Evolutionary conservation across 2,797 vertebrate genomes (phyloP), one percentile per base, ranked within the genome.

Genomic region (Gobionotothen gibberifrons): DNA sequence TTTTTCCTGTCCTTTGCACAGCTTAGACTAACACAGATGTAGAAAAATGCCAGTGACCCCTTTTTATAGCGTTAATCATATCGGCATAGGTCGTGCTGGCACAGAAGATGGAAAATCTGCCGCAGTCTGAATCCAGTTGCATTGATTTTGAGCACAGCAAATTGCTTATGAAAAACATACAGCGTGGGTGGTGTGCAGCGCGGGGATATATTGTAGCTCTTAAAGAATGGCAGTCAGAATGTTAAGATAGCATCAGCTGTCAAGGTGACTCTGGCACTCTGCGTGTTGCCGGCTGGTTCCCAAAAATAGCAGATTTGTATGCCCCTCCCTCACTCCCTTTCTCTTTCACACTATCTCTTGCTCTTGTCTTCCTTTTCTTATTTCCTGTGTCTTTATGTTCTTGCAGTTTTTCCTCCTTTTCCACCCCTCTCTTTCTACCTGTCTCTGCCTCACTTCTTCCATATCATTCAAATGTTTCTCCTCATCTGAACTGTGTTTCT

Each of bases 231-330:
- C 90, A 89, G 84, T 85, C 89, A 85, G 88, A 85, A 89, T 89
- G 89, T 91, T 88, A 90, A 92, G 92, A 93, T 91, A 90, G 93
- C 90, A 92, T 93, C 91, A 93, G 90, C 91, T 93, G 90, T 93
- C 92, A 94, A 94, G 93, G 93, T 94, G 92, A 94, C 93, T 94
- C 91, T 70, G 83, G 89, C 89, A 87, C 90, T 87, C 82, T 85
- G 87, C 70, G 86, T 78, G 87, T 91, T 89, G 85, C 87, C 90
- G 89, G 87, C 91, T 83, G 88, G 69, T 81, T 92, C 92, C 91
- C 91, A 90, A 92, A 93, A 93, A 93, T 93, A 93, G 91, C 89
- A 15, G 89, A 85, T 92, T 90, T 91, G 85, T 85, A 85, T 86
- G 78, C 89, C 87, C 85, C 85, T 85, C 88, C 90, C 82, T 86